Evolutionary conservation across 2,113 vertebrate species (phyloP), one percentile per base, ranked within the genome.

Genomic region (Rhabdornis inornatus): DNA sequence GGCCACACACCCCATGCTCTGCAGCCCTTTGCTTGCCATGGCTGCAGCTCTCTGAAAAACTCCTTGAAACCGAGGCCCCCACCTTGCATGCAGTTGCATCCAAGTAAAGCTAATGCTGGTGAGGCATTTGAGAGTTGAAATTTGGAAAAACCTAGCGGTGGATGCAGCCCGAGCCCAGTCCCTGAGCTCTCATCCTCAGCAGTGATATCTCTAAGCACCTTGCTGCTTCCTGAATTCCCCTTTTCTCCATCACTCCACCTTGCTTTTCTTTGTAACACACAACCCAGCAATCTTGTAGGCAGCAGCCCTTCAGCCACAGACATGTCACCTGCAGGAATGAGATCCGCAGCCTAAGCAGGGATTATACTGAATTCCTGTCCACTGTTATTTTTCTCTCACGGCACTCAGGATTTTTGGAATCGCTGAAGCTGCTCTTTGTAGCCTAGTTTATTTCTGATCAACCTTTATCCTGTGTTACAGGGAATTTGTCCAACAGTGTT

Each of bases 1-100:
- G 37, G 25, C 40, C 74, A 45, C 0, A 0, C 3, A 8, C 0
- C 10, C 21, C 19, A 2, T 7, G 9, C 15, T 35, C 45, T 6
- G 6, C 7, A 28, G 45, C 49, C 42, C 69, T 66, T 40, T 2
- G 1, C 31, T 45, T 16, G 18, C 27, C 21, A 1, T 3, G 44
- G 49, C 37, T 66, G 49, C 84, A 78, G 69, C 44, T 44, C 23
- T 18, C 76, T 8, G 17, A 33, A 45, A 52, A 53, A 11, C 49
- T 17, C 49, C 56, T 42, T 3, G 2, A 35, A 63, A 30, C 19
- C 39, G 49, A 75, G 64, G 25, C 27, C 8, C 35, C 3, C 9
- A 6, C 23, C 5, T 0, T 13, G 31, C 16, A 23, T 3, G 17
- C 33, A 7, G 13, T 0, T 42, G 13, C 14, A 33, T 9, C 7